Evolutionary conservation across 2,113 vertebrate species (phyloP), one percentile per base, ranked within the genome.

Genomic region (Orthonyx spaldingii): DNA sequence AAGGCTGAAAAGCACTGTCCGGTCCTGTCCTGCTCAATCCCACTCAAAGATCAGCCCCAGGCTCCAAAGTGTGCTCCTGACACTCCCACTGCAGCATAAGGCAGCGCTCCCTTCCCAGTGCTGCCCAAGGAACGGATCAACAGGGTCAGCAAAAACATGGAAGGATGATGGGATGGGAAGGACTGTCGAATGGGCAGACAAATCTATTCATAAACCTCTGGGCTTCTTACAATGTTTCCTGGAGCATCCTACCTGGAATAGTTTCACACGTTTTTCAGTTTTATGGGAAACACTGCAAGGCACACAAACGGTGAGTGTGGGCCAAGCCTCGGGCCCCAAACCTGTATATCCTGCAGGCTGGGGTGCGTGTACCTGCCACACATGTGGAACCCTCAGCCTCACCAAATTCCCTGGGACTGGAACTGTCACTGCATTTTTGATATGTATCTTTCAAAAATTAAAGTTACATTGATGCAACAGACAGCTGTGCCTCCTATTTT

Each of bases 51-150:
- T 27, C 3, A 8, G 28, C 32, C 33, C 32, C 81, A 74, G 47
- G 23, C 16, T 42, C n/a, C 11, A 3, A 20, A 16, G 21, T 7
- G 22, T 32, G 33, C 14, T 92, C 44, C 77, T 28, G 30, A 8
- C 47, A 27, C 18, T 33, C 19, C 27, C 1, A 0, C 14, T 2
- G 1, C 2, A 8, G 18, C 0, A 0, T 35, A 22, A 0, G 2
- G 75, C 91, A 79, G 42, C 0, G 0, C 5, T 65, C 10, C 66
- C 39, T 49, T 70, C 64, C 42, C 35, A 8, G 8, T 8, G 37
- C 55, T 74, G 60, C 28, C 39, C 14, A 24, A 42, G 24, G 56
- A 91, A 66, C 27, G 27, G 6, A 75, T 15, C 42, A 20, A 53
- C 74, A 47, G 4, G 4, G 12, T 55, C 49, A 52, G 19, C 22